Percentiles rank a stretch among this genome's conserved stretches.
phyloP scores from a whole-genome alignment of 2,888 invertebrate genomes.

The Flexamia atlantica region DNA sequence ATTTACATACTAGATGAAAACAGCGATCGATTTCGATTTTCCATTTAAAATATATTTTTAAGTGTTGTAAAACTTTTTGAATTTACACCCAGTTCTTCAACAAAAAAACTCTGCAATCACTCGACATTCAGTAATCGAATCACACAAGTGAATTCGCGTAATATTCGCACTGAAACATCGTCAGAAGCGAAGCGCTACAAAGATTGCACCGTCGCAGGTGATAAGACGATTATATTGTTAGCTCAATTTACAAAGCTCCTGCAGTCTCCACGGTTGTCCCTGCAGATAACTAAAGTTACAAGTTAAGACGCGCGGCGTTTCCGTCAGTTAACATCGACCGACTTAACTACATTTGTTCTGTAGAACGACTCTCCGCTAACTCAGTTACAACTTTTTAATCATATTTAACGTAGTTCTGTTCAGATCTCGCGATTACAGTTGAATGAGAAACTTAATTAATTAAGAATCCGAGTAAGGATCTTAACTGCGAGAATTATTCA shows the following conservation, averaged over 20 bases:
- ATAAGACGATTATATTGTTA: slow-evolving; percentile 39
- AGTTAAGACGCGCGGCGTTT: slow-evolving; percentile 13
- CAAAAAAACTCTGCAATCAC: too few species aligned
- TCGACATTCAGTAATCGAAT: too few species aligned
- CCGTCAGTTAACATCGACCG: slow-evolving; percentile 30
- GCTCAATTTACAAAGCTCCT: slow-evolving; percentile 22
- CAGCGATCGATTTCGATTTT: too few species aligned
- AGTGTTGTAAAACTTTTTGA: too few species aligned
- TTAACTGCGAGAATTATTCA: slow-evolving; percentile 32
- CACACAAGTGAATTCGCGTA: too few species aligned
- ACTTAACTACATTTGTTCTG: slow-evolving; percentile 35
- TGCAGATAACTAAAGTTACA: slow-evolving; percentile 33
- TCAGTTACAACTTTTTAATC: slow-evolving; percentile 25
- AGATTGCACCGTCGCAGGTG: slow-evolving; percentile 15
- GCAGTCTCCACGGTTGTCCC: slow-evolving; percentile 9
- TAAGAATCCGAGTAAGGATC: slow-evolving; percentile 24
- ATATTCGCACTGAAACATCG: too few species aligned
- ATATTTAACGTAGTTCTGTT: slow-evolving; percentile 19
- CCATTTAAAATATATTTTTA: too few species aligned
- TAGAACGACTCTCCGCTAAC: slow-evolving; percentile 29
- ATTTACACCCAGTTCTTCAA: too few species aligned
- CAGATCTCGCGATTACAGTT: slow-evolving; percentile 9
- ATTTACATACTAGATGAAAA: too few species aligned
- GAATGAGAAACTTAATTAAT: slow-evolving; percentile 37
- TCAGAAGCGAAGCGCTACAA: neutral